Evolutionary conservation across 2,113 vertebrate genomes (phyloP).

Genomic region (Trichechus manatus): DNA sequence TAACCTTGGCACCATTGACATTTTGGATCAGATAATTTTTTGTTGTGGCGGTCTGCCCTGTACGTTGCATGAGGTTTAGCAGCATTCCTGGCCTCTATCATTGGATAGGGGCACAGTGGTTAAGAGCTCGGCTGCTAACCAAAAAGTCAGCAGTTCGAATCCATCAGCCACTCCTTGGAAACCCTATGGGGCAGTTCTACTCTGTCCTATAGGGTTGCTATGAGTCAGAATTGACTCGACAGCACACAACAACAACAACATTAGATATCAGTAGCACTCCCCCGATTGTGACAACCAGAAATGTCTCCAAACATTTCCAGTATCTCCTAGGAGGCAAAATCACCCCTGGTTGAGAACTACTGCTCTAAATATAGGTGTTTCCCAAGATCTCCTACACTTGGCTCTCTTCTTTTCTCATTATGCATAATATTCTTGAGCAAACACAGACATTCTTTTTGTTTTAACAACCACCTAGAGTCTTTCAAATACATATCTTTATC

Average conservation of each 20-base stretch:
- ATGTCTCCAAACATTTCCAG: neutral
- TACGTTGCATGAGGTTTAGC: neutral
- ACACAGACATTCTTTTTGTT: slow-evolving; percentile 11
- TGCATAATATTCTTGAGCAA: neutral
- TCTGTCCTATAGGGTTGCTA: too few species aligned
- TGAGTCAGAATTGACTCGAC: too few species aligned
- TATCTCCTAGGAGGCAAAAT: neutral
- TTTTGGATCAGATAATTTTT: neutral
- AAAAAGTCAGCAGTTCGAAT: too few species aligned
- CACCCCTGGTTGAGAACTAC: neutral
- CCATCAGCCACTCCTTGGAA: too few species aligned
- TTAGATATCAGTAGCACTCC: neutral
- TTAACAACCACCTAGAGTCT: neutral
- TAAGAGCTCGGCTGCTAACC: too few species aligned
- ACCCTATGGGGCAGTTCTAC: too few species aligned
- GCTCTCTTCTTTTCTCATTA: neutral
- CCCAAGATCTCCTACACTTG: neutral
- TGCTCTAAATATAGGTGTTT: neutral
- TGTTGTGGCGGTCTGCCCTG: neutral
- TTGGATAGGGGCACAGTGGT: neutral
- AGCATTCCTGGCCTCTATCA: neutral
- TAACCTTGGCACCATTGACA: neutral
- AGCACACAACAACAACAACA: neutral
- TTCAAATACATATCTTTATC: slow-evolving; percentile 21
- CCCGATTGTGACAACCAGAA: neutral